Conservation (phyloP, 2,888 invertebrate species). For the Penaeus monodon region DNA sequence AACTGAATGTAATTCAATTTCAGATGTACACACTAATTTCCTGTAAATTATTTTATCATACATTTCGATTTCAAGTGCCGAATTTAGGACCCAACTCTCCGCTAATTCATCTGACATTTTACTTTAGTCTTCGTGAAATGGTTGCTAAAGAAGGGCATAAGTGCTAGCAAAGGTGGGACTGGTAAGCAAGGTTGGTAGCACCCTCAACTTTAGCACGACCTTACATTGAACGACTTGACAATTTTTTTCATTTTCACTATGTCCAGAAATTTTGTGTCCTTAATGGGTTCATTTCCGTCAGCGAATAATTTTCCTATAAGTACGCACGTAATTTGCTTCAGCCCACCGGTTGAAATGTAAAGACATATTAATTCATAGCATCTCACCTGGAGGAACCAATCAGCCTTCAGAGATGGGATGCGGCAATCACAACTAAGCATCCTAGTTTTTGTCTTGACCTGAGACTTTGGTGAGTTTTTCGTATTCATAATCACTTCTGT, state of each 20-base stretch:
- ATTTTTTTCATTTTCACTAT: background rate
- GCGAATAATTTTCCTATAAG: constrained; percentile 20
- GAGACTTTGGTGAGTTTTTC: too few species aligned
- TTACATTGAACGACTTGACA: background rate
- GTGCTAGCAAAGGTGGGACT: background rate
- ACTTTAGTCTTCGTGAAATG: background rate
- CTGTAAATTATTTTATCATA: background rate
- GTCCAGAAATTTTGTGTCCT: background rate
- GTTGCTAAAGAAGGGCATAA: constrained; percentile 5
- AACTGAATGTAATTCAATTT: too few species aligned
- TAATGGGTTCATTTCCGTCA: background rate
- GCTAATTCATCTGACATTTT: constrained; percentile 7
- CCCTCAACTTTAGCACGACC: background rate
- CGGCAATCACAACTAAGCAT: background rate
- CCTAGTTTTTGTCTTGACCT: too few species aligned
- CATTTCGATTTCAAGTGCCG: background rate
- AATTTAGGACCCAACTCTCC: background rate
- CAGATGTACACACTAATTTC: background rate
- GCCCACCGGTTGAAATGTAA: constrained; percentile 21
- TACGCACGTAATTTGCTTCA: constrained; percentile 9
- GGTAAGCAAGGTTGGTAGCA: constrained; percentile 25
- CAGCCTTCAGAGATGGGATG: constrained; percentile 7
- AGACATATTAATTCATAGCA: constrained; percentile 14
- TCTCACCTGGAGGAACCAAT: background rate
- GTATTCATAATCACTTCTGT: too few species aligned